Base-by-base conservation (phyloP, 2,797 vertebrate species). In the Enteromius argenteus region DNA sequence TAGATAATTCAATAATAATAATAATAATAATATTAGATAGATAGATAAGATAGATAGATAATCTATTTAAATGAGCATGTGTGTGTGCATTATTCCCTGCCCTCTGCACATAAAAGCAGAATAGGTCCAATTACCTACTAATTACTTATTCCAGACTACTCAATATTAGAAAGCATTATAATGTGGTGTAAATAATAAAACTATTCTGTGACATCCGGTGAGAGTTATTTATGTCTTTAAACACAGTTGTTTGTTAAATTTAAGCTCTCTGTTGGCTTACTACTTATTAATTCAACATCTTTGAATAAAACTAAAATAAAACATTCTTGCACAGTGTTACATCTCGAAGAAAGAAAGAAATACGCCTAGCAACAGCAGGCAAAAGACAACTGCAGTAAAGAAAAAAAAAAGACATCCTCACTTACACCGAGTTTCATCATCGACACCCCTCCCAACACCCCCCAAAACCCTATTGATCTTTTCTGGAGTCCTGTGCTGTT, bases 371-470 rank as follows among this genome's bases (percentile, higher is more conserved):
- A 81, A 85, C 91, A 94, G 93, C 92, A 92, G 93, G 92, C 91
- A 91, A 93, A 94, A 92, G 73, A 71, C 51, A 73, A 81, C 46
- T 56, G 37, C 60, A 32, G 77, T n/a, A 91, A 90, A 58, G 8
- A 53, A n/a, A 53, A 72, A 81, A 81, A 53, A 67, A 21, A 58
- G 71, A 78, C 53, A 37, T 71, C 90, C 88, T 89, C 90, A 90
- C 94, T 96, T 95, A 93, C 95, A 95, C 91, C 81, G 90, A 91
- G 94, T 95, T 96, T 95, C 95, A 95, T 96, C 95, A 96, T 92
- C 93, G 90, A 82, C 90, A 91, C 92, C 92, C 91, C 93, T 90
- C 92, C 91, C 90, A 79, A 81, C 89, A 84, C 85, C 91, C 64
- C 91, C 87, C 91, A 85, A 91, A 91, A 91, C 80, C 87, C 91